A percentile compares a stretch with the other conserved stretches of the same genome.
These are phyloP conservation scores for Delichon dasypus DNA, from an alignment of 2,797 vertebrate genomes.

Conservation along the genomic window DNA sequence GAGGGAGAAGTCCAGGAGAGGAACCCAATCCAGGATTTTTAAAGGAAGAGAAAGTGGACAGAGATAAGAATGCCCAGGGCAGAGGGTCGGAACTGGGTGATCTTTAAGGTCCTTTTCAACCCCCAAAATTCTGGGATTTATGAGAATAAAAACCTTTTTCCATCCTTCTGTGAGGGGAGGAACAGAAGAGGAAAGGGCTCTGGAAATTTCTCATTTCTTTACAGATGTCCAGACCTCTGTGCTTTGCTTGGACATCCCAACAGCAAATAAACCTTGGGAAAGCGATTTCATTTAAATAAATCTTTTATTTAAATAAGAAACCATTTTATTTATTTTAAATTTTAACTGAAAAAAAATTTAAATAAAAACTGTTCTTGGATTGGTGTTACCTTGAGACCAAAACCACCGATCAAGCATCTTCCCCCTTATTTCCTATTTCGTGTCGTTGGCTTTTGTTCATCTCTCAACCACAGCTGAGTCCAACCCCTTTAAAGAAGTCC, in stretches of 20 bases:
- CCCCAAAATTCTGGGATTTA: not conserved
- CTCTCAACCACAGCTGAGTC: not conserved
- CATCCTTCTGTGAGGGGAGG: too few relatives aligned
- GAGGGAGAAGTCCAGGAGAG: not conserved
- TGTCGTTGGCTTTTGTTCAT: not conserved
- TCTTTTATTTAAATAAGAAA: too few relatives aligned
- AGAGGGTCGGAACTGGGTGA: not conserved
- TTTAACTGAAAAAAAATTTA: too few relatives aligned
- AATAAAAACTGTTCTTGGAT: not conserved
- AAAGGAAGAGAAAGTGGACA: not conserved
- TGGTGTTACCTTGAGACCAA: not conserved
- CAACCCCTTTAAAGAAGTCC: not conserved
- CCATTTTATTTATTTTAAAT: too few relatives aligned
- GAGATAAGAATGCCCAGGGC: not conserved
- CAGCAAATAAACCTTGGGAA: not conserved
- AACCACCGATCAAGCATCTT: not conserved
- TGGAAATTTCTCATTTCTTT: not conserved
- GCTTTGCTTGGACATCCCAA: not conserved
- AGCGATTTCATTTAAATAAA: not conserved
- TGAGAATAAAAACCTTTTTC: not conserved
- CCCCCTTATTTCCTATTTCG: not conserved
- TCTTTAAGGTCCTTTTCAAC: not conserved
- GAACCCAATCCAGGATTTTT: not conserved
- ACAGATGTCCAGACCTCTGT: not conserved
- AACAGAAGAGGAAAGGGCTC: not conserved